phyloP scores from a whole-genome alignment of 2,888 invertebrate species.

The Aphodius sticticus region DNA sequence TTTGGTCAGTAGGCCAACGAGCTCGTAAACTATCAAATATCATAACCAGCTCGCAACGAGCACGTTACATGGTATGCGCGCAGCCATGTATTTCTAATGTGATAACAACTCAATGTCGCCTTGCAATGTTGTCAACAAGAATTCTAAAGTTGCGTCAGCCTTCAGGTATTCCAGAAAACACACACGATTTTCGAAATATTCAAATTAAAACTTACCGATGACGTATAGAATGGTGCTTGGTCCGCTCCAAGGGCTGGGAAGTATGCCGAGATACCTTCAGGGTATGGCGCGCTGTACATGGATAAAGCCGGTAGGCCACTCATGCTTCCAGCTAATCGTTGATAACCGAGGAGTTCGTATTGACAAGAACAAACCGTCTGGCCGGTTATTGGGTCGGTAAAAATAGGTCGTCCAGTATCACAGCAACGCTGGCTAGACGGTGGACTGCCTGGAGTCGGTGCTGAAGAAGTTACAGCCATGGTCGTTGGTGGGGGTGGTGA shows the following conservation, averaged over 20 bases:
- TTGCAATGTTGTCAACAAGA: constrained; percentile 23
- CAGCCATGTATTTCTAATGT: constrained; percentile 22
- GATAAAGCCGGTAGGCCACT: constrained; percentile 78
- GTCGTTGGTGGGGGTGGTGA: constrained; percentile 64
- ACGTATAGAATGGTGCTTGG: constrained; percentile 85
- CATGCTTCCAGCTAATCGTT: constrained; percentile 72
- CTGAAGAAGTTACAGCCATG: constrained; percentile 60
- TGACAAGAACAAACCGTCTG: constrained; percentile 91
- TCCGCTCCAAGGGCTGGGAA: constrained; percentile 86
- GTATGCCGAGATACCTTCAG: constrained; percentile 86
- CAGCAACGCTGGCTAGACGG: constrained; percentile 76
- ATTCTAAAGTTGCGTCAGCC: constrained; percentile 22
- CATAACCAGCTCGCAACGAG: neutral
- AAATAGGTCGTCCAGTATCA: constrained; percentile 90
- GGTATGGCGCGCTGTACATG: constrained; percentile 83
- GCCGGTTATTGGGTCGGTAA: constrained; percentile 88
- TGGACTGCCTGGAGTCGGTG: constrained; percentile 57
- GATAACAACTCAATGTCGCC: constrained; percentile 24
- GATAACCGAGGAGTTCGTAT: constrained; percentile 87
- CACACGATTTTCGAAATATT: neutral
- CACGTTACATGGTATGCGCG: constrained; percentile 9
- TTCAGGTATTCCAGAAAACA: neutral
- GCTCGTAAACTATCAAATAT: neutral
- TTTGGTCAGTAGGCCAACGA: neutral
- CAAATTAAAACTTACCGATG: constrained; percentile 72